Conservation (phyloP, 2,797 vertebrate species). For the Leptatherina wallacei region DNA sequence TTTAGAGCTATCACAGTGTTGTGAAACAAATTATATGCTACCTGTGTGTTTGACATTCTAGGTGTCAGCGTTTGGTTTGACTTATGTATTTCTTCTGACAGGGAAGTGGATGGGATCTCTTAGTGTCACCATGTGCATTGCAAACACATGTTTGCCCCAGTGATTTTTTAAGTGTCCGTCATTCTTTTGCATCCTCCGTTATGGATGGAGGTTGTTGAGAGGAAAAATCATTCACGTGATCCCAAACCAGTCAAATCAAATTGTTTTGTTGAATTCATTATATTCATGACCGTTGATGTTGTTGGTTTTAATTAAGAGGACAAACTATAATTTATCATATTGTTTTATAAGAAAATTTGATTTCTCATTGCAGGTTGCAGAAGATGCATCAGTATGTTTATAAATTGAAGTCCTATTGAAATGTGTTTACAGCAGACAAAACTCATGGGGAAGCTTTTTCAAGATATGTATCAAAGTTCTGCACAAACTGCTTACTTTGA, state of each 20-base stretch:
- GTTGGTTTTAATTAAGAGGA: background rate
- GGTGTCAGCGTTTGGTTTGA: slow-evolving; percentile 69
- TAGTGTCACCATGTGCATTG: slow-evolving; percentile 65
- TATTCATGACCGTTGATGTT: background rate
- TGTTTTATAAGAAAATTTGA: background rate
- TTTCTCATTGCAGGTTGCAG: background rate
- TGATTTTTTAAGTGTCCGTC: slow-evolving; percentile 57
- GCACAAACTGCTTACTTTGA: background rate
- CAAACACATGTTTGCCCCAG: slow-evolving; percentile 54
- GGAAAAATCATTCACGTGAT: slow-evolving; percentile 13
- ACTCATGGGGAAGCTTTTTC: background rate
- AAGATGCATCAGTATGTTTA: background rate
- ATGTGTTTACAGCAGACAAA: background rate
- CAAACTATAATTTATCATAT: background rate
- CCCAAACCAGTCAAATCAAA: background rate
- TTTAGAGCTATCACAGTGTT: slow-evolving; percentile 62
- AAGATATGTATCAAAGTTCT: too few species aligned
- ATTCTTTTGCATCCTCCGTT: slow-evolving; percentile 42
- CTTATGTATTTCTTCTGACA: slow-evolving; percentile 74
- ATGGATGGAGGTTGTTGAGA: slow-evolving; percentile 32
- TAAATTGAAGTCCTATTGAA: background rate
- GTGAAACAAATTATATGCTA: slow-evolving; percentile 69
- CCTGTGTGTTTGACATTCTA: slow-evolving; percentile 69
- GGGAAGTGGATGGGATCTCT: slow-evolving; percentile 64
- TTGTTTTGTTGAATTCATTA: background rate